Evolutionary conservation across 2,797 vertebrate species (phyloP).

Genomic region (Pangasius djambal): DNA sequence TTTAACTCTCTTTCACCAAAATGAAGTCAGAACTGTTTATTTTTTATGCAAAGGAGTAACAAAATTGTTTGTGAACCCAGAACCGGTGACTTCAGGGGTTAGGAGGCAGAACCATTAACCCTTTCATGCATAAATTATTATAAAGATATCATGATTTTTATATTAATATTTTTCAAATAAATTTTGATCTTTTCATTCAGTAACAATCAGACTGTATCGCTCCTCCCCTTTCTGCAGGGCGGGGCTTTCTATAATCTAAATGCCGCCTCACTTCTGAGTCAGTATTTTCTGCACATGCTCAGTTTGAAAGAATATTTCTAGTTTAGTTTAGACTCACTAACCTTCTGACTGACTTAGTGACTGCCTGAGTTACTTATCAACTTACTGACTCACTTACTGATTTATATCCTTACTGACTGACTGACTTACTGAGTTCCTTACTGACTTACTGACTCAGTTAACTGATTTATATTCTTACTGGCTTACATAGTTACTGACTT

Average conservation of each 20-base stretch:
- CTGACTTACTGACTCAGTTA: neutral
- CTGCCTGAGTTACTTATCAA: neutral
- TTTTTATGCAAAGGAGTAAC: neutral
- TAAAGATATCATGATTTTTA: neutral
- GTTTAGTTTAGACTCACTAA: neutral
- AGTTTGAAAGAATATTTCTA: neutral
- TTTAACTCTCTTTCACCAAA: neutral
- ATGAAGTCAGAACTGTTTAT: neutral
- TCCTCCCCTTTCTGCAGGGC: constrained; percentile 4
- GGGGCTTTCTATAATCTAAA: neutral
- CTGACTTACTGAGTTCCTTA: neutral
- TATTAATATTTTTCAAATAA: neutral
- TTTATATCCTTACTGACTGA: neutral
- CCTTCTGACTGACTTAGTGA: neutral
- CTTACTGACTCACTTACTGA: neutral
- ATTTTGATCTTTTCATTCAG: neutral
- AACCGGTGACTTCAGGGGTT: neutral
- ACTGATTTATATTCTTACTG: neutral
- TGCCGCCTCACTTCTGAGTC: neutral
- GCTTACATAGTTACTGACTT: neutral
- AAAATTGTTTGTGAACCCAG: neutral
- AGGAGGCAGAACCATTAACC: neutral
- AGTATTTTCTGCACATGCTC: neutral
- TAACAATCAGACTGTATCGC: neutral
- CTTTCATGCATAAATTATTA: neutral